Conservation (phyloP, 1,140 invertebrate species). For the Trichonephila clavata region DNA sequence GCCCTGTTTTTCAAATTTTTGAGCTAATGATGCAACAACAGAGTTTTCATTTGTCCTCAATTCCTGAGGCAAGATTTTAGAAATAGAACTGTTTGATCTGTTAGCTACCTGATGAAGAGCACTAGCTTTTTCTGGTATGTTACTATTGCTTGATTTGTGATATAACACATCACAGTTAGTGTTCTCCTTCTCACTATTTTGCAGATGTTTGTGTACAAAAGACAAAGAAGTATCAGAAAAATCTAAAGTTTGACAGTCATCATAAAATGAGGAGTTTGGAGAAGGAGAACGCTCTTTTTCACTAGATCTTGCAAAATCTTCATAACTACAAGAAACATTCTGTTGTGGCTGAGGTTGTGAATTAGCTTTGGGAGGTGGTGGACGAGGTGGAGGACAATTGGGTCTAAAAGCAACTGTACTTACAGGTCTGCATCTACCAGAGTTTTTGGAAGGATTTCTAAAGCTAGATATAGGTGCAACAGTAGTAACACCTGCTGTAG, state of each 20-base stretch:
- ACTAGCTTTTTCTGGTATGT: not conserved
- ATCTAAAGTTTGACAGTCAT: conserved; percentile 73
- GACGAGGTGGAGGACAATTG: conserved; percentile 85
- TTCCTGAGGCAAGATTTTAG: conserved; percentile 22
- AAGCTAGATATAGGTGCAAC: conserved; percentile 85
- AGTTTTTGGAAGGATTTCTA: conserved; percentile 88
- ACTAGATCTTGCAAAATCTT: conserved; percentile 18
- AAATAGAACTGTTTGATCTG: not conserved
- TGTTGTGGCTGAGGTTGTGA: conserved; percentile 75
- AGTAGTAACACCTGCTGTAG: conserved; percentile 80
- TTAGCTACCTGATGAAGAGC: not conserved
- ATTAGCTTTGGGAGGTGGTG: conserved; percentile 80
- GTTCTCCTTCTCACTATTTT: conserved; percentile 35
- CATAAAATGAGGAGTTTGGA: conserved; percentile 68
- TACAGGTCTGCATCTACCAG: conserved; percentile 84
- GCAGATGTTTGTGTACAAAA: conserved; percentile 58
- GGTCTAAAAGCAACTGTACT: conserved; percentile 86
- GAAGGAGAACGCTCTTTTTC: conserved; percentile 54
- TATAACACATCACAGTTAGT: conserved; percentile 5
- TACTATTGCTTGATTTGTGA: not conserved
- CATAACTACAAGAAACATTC: not conserved
- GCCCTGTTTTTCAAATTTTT: conserved; percentile 74
- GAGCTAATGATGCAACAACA: conserved; percentile 73
- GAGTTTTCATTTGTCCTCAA: conserved; percentile 59
- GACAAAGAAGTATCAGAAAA: conserved; percentile 53